A percentile compares a stretch with the other conserved stretches of the same genome.
These are phyloP conservation scores for Oscheius sp. DNA, from an alignment of 2,888 invertebrate genomes.

Conservation along the genomic window DNA sequence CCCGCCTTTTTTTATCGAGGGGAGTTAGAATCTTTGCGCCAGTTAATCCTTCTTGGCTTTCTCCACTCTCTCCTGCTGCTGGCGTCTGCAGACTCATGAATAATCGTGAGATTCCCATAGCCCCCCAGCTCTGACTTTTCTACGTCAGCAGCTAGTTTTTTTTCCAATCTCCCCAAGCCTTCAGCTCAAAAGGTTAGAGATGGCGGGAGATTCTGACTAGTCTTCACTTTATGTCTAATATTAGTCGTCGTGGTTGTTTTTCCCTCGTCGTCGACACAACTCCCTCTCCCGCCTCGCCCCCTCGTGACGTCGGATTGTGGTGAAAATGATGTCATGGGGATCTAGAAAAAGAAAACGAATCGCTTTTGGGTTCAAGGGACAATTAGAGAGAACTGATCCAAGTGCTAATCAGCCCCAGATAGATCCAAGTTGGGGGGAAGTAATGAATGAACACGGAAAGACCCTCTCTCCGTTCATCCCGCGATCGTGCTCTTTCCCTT, in stretches of 20 bases:
- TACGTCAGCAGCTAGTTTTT: background rate
- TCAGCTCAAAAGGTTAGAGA: background rate
- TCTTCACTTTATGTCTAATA: slow-evolving; percentile 1
- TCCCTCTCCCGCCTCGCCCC: background rate
- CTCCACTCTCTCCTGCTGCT: background rate
- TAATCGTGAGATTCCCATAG: background rate
- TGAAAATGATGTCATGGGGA: slow-evolving; percentile 1
- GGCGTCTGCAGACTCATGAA: background rate
- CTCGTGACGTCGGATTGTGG: background rate
- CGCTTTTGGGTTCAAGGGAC: no score
- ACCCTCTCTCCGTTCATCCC: background rate
- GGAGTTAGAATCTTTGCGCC: no score
- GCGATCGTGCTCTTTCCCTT: no score
- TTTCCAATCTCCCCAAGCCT: background rate
- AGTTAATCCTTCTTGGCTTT: no score
- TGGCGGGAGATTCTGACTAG: no score
- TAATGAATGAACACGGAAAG: background rate
- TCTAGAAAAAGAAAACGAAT: no score
- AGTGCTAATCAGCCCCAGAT: background rate
- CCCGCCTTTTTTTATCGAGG: no score
- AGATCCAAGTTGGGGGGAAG: no score
- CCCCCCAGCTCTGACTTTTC: background rate
- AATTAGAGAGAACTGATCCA: no score
- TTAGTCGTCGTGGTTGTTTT: slow-evolving; percentile 1
- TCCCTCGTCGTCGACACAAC: background rate